Evolutionary conservation across 2,797 vertebrate genomes (phyloP), one percentile per base, ranked within the genome.

Genomic region (Acrossocheilus wenchowensis): DNA sequence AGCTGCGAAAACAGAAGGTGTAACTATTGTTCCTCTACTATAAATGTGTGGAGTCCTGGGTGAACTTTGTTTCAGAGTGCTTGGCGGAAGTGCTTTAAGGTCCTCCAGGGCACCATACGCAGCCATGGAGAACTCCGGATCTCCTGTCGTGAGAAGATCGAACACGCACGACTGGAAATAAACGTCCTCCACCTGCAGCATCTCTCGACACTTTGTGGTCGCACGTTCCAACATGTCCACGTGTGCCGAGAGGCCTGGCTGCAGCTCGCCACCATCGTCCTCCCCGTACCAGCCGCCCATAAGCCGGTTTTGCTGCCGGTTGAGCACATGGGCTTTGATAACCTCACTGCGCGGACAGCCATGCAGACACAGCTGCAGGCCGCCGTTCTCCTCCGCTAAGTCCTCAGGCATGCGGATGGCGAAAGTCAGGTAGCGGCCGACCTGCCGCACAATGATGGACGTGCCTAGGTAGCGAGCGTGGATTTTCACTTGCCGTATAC

Each of bases 131-230:
- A 97, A 97, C 85, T 96, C 95, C 0, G 95, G 94, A 71, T 97
- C 96, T 62, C 96, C 96, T 0, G 96, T 97, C 45, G 96, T 96
- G 85, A 97, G 94, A 79, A 96, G 93, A 90, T 96, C 96, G 87
- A 97, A 97, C 85, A 97, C 96, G 1, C 96, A 96, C 30, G 96
- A 96, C 91, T 97, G 96, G 87, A 97, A 97, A 93, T 97, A 97
- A 78, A 96, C 93, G 6, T 97, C 96, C 91, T 97, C 96, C 85
- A 96, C 96, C 89, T 96, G 94, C 91, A 97, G 94, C 50, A 93
- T 95, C 90, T 96, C 95, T 83, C 95, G 90, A 88, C 96, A 96
- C 87, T 94, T 95, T 71, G 96, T 94, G 0, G 95, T 96, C 69
- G 96, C 96, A 0, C 91, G 92, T 88, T 95, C 96, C 89, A 96